Base-by-base conservation (phyloP, 2,113 vertebrate genomes). In the Megaceryle maxima region DNA sequence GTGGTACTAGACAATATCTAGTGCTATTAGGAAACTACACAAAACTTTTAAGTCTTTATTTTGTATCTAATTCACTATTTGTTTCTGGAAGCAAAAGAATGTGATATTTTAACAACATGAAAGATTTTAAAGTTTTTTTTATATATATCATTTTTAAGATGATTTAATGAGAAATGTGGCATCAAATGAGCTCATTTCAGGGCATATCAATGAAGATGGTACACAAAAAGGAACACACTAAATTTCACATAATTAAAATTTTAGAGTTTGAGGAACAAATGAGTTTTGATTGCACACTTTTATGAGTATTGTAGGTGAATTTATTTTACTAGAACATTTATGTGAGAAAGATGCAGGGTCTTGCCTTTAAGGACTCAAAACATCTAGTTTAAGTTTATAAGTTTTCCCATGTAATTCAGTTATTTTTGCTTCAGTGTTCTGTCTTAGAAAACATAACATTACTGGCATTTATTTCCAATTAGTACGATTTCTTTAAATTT, bases 241-340 rank as follows among this genome's bases (percentile, higher is more conserved):
- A 26, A 68, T 67, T 53, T 78, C 31, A 37, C 13, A 25, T 24
- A 51, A 64, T 53, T 28, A 25, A 64, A 56, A 41, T 69, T 29
- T 39, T 16, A 73, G 5, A 77, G 11, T 51, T 26, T 72, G 31
- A 60, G 46, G 10, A 81, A 82, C 9, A 50, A 2, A 18, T 1
- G 56, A 46, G 4, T 18, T 78, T 64, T 82, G 5, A 46, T 46
- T 39, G n/a, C 28, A 87, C 56, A 83, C 43, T 88, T 87, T 92
- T 57, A 51, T 62, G 7, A 83, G 9, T 82, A 57, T 4, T 74
- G 33, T 79, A 18, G 57, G 44, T 72, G 26, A 87, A 92, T 76
- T 94, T 84, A 84, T 56, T 84, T 92, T 80, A 72, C 53, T 26
- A 12, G 17, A 70, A n/a, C 57, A 91, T 73, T 92, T 96, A 95